Percentiles rank a stretch among this genome's conserved stretches.
Evolutionary conservation across 2,113 vertebrate species (phyloP).

Genomic region (Callithrix jacchus): DNA sequence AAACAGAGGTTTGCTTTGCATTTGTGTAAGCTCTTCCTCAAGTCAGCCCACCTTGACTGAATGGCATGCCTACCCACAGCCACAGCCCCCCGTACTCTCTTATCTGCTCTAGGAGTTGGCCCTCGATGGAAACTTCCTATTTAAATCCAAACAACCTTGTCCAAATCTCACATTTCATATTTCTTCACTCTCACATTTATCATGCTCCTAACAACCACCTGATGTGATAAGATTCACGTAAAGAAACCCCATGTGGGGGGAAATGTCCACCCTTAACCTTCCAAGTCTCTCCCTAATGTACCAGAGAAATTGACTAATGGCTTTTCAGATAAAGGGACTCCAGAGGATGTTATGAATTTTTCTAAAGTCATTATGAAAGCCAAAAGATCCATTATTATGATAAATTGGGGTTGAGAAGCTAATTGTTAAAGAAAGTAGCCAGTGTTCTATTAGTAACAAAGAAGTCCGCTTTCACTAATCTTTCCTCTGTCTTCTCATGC

Average conservation of each 20-base stretch:
- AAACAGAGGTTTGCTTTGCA: not conserved
- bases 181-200: not conserved
- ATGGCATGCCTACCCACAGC: not conserved
- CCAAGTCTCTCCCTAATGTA: not conserved
- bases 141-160: not conserved
- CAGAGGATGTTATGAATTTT: not conserved
- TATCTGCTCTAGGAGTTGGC: not conserved
- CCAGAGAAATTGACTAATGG: not conserved
- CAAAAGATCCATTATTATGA: not conserved
- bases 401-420: not conserved
- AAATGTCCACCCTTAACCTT: not conserved
- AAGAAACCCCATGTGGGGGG: not conserved
- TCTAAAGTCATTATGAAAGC: slow-evolving; percentile 21
- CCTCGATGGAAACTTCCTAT: not conserved
- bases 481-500: not conserved
- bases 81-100: not conserved
- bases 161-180: not conserved
- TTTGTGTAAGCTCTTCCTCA: not conserved
- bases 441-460: slow-evolving; percentile 20
- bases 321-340: not conserved
- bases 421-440: not conserved
- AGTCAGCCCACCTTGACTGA: not conserved
- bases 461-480: not conserved
- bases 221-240: not conserved
- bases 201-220: not conserved